These are phyloP conservation scores for Sebastes fasciatus DNA, from an alignment of 2,113 vertebrate species.

Conservation along the genomic window DNA sequence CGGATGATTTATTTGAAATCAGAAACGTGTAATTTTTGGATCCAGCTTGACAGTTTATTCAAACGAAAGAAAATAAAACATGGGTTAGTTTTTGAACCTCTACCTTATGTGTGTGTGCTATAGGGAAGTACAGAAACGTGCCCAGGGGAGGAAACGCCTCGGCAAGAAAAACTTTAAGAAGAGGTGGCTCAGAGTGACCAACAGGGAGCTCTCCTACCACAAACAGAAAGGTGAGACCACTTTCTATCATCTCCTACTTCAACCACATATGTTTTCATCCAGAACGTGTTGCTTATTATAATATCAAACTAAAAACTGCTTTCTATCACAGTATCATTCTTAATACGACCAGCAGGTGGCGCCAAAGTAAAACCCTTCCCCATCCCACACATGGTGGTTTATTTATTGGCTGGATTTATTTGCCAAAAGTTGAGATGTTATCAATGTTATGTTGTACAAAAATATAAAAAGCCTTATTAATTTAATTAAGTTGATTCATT, in stretches of 20 bases:
- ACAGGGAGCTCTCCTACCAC: constrained; percentile 94
- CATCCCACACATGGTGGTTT: background rate
- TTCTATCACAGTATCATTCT: background rate
- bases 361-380: background rate
- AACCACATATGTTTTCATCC: background rate
- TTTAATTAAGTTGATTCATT: too few species aligned
- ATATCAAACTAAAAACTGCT: background rate
- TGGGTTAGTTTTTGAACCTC: background rate
- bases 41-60: background rate
- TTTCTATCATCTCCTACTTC: background rate
- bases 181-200: constrained; percentile 95
- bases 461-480: background rate
- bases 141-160: constrained; percentile 92
- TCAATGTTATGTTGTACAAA: background rate
- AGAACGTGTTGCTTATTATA: background rate
- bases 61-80: background rate
- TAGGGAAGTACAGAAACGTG: constrained; percentile 96
- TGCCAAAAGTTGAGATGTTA: background rate
- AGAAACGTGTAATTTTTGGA: background rate
- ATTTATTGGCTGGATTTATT: background rate
- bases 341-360: constrained; percentile 2
- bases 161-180: constrained; percentile 97
- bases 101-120: background rate
- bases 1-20: background rate
- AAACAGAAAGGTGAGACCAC: constrained; percentile 90